Percentiles rank a stretch among this genome's conserved stretches.
These are phyloP conservation scores for Empidonax traillii DNA, from an alignment of 2,113 vertebrate species.

Conservation along the genomic window DNA sequence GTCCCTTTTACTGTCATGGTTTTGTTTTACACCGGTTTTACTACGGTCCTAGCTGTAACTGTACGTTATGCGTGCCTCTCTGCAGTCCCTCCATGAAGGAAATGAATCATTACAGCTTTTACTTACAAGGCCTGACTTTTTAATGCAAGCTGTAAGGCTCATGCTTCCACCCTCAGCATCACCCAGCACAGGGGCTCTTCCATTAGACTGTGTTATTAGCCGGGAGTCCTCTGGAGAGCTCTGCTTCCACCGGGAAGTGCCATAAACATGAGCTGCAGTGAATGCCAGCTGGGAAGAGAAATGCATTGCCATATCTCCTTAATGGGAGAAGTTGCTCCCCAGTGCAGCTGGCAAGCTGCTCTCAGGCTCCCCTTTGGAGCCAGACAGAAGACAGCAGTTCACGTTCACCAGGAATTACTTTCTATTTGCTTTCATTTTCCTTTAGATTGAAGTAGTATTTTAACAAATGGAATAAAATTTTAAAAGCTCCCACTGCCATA, in stretches of 20 bases:
- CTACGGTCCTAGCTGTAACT: not conserved
- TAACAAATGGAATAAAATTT: not conserved
- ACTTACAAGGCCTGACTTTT: conserved; percentile 2
- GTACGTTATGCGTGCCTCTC: not conserved
- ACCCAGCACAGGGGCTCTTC: not conserved
- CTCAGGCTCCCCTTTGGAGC: not conserved
- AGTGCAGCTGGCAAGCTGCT: not conserved
- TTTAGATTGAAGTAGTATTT: not conserved
- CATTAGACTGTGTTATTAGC: conserved; percentile 16
- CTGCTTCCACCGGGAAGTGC: not conserved
- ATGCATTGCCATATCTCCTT: not conserved
- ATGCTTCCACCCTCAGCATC: not conserved
- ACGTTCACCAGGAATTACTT: conserved; percentile 3
- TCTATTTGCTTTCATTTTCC: not conserved
- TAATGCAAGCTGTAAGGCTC: not conserved
- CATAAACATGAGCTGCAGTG: not conserved
- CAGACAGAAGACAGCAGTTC: not conserved
- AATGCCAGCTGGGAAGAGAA: conserved; percentile 17
- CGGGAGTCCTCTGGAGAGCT: conserved; percentile 10
- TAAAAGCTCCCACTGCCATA: not conserved
- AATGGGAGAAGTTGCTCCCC: not conserved
- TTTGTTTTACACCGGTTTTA: conserved; percentile 42
- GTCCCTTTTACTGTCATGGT: not conserved
- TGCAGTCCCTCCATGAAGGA: not conserved
- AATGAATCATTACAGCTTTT: conserved; percentile 41